Base-by-base conservation (phyloP, 1,140 invertebrate species). In the Zophobas morio region DNA sequence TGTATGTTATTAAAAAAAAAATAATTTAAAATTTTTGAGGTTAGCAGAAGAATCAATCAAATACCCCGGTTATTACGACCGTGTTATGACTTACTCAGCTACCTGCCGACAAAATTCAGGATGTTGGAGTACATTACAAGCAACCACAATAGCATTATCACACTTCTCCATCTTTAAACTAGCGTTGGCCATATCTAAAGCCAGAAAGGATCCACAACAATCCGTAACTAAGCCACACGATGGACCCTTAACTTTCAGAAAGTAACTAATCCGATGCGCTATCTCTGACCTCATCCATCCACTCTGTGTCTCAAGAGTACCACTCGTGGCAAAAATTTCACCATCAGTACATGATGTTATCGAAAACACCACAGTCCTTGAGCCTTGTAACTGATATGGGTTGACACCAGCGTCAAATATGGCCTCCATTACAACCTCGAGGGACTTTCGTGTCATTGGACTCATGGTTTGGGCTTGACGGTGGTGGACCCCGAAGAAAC, bases 401-500 rank as follows among this genome's bases (percentile, higher is more conserved):
- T 89, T 87, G 6, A 90, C 54, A 88, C 96, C 96, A 76, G 96
- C 93, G 90, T 98, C 96, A 74, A 96, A 87, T 8, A 98, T 90
- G 0, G 96, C 94, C 87, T 98, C 96, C 81, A 95, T 94, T 0
- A 94, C 88, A 54, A 93, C 92, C 86, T 98, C 96, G 36, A 98
- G 84, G 6, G 98, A 85, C 75, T 96, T 90, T 74, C 96, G 89
- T 79, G 94, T 91, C 92, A 96, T 96, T 0, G 96, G 96, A 82
- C 98, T 96, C 94, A 97, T 95, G 4, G 90, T 90, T 77, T 96
- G 90, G 0, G 95, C 95, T 85, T 97, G 95, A 78, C 95, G 94
- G 81, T 90, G 92, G 81, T 95, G 93, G 0, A 96, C 56, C 49
- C 91, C 94, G 85, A 97, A 96, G 86, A 95, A 96, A 0, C 91